Evolutionary conservation across 2,797 vertebrate genomes (phyloP), one percentile per base, ranked within the genome.

Genomic region (Acestrorhynchus altus): DNA sequence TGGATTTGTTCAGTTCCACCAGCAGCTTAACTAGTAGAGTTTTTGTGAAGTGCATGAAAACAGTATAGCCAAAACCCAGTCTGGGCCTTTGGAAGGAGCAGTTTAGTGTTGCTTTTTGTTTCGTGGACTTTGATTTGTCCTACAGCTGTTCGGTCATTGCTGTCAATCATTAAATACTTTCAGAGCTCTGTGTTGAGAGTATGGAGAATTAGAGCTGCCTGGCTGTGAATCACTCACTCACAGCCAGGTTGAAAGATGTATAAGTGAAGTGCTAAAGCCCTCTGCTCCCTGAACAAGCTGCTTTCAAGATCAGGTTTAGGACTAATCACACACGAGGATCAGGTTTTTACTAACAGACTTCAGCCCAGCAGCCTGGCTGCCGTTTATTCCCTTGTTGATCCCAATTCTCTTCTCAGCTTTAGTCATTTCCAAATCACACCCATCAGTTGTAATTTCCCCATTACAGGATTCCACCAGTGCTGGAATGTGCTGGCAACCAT

Each of bases 161-260:
- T 47, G 64, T 77, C 46, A 77, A 54, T 71, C 56, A 70, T 70
- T 71, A 71, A 70, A 28, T 31, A 63, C 12, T 22, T 22, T n/a
- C 40, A 20, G 18, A 61, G 8, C 13, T 77, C 40, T 78, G 59
- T 72, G 12, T 35, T 60, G n/a, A n/a, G n/a, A n/a, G n/a, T n/a
- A n/a, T n/a, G n/a, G n/a, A n/a, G n/a, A n/a, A n/a, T n/a, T n/a
- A n/a, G n/a, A n/a, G 2, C 2, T 2, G 44, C 35, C 76, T 77
- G 57, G 35, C 46, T 77, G 56, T 56, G 20, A 16, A 12, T 28
- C 31, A 28, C 10, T 0, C n/a, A 5, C 3, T 44, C 47, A 8
- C 20, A 42, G 47, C 47, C 40, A n/a, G 24, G 18, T 1, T 8
- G 5, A 2, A 10, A 22, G 52, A 4, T 15, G 24, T 31, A 26